These are phyloP conservation scores for Rhyacophila brunnea DNA, from an alignment of 1,140 invertebrate genomes.

Conservation along the genomic window DNA sequence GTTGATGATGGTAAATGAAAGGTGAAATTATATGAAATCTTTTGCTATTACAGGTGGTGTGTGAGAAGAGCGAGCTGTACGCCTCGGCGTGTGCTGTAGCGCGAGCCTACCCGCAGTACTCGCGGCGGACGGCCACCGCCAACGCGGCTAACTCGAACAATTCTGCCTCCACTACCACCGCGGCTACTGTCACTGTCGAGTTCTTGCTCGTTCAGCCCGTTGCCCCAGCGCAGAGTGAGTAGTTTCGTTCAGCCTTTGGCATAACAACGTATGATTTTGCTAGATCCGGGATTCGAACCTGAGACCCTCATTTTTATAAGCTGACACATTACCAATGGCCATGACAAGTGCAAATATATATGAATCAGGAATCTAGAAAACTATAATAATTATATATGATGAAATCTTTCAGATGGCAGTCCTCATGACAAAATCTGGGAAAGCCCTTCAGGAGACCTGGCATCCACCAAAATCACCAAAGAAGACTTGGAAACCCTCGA, in stretches of 20 bases:
- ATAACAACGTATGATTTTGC: too few species aligned
- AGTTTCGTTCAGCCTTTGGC: too few species aligned
- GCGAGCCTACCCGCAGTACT: constrained; percentile 73
- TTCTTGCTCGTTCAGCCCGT: constrained; percentile 56
- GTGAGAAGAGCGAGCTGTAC: constrained; percentile 72
- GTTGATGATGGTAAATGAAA: neutral
- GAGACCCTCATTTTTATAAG: neutral
- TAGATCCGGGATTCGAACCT: neutral
- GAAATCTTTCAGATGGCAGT: constrained; percentile 15
- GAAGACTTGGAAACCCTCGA: constrained; percentile 65
- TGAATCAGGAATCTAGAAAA: neutral
- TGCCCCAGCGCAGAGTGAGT: constrained; percentile 14
- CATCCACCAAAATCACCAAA: constrained; percentile 44
- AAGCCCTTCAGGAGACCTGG: constrained; percentile 26
- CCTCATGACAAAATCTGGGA: constrained; percentile 39
- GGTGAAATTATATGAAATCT: too few species aligned
- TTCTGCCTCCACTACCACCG: constrained; percentile 4
- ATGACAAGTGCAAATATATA: neutral
- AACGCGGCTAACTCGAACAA: constrained; percentile 18
- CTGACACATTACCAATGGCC: neutral
- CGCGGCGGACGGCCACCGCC: constrained; percentile 59
- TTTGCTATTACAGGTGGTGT: constrained; percentile 64
- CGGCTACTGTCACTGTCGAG: constrained; percentile 57
- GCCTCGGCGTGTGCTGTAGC: constrained; percentile 80
- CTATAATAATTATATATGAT: too few species aligned